Evolutionary conservation across 2,113 vertebrate species (phyloP).

Genomic region (Plectropomus leopardus): DNA sequence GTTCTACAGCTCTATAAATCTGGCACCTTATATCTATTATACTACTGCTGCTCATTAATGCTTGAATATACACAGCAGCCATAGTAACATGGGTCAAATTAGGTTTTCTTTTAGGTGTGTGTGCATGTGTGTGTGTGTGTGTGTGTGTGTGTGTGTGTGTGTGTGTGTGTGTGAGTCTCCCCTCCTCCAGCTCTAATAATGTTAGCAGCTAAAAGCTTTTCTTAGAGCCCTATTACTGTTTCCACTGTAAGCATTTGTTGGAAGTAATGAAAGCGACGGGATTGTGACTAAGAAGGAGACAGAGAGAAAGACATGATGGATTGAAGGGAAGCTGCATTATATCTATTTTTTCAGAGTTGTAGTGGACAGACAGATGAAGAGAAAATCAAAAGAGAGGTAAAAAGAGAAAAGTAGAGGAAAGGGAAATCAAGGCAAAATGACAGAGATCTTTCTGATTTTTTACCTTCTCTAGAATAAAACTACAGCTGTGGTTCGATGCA

Average conservation of each 20-base stretch:
- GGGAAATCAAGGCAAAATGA: too few relatives aligned
- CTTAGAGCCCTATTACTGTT: background rate
- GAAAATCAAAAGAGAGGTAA: background rate
- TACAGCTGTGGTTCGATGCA: background rate
- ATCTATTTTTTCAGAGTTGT: too few relatives aligned
- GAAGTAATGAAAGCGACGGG: background rate
- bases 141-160: background rate
- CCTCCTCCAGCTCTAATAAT: conserved; percentile 1
- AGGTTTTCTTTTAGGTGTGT: background rate
- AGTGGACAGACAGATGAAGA: background rate
- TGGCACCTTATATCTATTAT: conserved; percentile 2
- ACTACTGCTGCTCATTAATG: conserved; percentile 7
- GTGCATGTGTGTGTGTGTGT: background rate
- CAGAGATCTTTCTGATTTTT: background rate
- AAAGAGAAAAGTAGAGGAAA: too few relatives aligned
- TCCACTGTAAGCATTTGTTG: background rate
- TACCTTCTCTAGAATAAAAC: background rate
- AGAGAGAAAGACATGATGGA: background rate
- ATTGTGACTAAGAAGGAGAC: background rate
- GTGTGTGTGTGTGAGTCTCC: too few relatives aligned
- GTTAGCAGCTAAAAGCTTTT: background rate
- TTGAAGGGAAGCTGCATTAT: background rate
- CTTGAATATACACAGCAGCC: background rate
- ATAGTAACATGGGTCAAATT: background rate
- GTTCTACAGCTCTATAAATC: background rate